Evolutionary conservation across 1,140 invertebrate genomes (phyloP).

Genomic region (Dolichoris vasculosae): DNA sequence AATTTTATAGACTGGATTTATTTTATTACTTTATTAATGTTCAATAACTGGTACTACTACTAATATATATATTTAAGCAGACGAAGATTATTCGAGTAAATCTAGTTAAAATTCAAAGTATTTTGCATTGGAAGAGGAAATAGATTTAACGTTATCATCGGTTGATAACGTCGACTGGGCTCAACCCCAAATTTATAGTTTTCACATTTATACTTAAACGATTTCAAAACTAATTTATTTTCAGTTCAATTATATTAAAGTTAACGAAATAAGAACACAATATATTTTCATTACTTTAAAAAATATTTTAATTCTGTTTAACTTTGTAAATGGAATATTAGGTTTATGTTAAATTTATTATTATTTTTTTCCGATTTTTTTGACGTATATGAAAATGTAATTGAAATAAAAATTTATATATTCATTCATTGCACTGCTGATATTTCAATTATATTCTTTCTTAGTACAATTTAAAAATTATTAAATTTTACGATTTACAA

Average conservation of each 20-base stretch:
- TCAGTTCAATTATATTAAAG: neutral
- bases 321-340: neutral
- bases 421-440: neutral
- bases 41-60: neutral
- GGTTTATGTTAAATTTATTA: neutral
- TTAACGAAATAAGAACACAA: neutral
- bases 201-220: neutral
- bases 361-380: neutral
- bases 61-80: neutral
- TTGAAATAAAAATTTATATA: neutral
- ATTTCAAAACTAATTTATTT: slow-evolving; percentile 5
- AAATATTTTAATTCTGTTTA: neutral
- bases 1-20: too few relatives aligned
- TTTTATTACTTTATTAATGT: neutral
- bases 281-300: neutral
- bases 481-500: too few relatives aligned
- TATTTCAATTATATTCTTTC: too few relatives aligned
- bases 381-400: neutral
- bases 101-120: neutral
- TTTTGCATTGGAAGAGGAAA: neutral
- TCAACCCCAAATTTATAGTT: neutral
- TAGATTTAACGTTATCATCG: neutral
- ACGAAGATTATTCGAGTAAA: neutral
- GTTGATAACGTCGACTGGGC: slow-evolving; percentile 15
- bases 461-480: too few relatives aligned